Conservation (phyloP, 2,113 vertebrate genomes). For the Erinaceus europaeus region DNA sequence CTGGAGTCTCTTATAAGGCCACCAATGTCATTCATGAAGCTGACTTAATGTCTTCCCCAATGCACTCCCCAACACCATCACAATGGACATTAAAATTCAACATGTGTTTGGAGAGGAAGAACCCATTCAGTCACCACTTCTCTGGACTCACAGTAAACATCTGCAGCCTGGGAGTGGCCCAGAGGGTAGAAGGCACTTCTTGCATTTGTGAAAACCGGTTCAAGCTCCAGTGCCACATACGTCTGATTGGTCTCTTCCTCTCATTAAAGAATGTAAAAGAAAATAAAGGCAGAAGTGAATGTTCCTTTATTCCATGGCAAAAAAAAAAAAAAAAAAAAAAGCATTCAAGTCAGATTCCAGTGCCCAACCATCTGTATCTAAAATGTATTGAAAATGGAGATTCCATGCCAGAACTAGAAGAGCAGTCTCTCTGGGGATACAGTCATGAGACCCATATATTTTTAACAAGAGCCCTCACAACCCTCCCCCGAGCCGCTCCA, state of each 20-base stretch:
- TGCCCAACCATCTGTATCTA: not conserved
- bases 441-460: not conserved
- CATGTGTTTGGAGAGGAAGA: not conserved
- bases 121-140: not conserved
- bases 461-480: too few species aligned
- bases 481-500: too few species aligned
- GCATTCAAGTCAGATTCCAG: too few species aligned
- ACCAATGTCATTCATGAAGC: too few species aligned
- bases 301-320: not conserved
- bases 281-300: not conserved
- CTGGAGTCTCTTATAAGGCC: not conserved
- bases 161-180: too few species aligned
- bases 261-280: not conserved
- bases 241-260: too few species aligned
- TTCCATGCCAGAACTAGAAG: not conserved
- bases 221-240: too few species aligned
- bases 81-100: not conserved
- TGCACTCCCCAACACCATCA: not conserved
- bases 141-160: too few species aligned
- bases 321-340: too few species aligned
- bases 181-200: too few species aligned
- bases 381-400: not conserved
- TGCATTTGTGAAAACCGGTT: too few species aligned
- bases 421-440: accelerated
- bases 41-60: not conserved